phyloP scores from a whole-genome alignment of 2,888 invertebrate genomes.

The Orthosia cruda region DNA sequence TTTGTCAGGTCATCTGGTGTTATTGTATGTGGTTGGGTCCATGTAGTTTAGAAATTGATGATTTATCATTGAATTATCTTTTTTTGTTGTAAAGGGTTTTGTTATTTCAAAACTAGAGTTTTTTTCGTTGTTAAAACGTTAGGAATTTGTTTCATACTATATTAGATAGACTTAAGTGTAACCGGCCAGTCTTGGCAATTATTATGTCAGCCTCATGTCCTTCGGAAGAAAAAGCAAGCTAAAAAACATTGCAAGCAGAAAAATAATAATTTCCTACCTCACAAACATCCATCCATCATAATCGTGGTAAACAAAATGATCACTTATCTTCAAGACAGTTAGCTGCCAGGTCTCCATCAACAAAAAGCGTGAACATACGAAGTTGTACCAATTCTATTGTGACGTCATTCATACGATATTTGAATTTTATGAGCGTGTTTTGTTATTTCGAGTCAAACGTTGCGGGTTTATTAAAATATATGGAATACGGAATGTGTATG shows the following conservation, averaged over 20 bases:
- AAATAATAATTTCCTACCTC: conserved; percentile 24
- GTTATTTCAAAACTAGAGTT: too few species aligned
- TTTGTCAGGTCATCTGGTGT: background rate
- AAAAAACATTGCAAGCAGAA: conserved; percentile 25
- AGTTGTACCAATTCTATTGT: conserved; percentile 33
- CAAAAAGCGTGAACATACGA: conserved; percentile 46
- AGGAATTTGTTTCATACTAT: background rate
- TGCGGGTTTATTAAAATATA: conserved; percentile 57
- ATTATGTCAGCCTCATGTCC: background rate
- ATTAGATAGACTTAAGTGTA: background rate
- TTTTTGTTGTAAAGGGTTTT: too few species aligned
- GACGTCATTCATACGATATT: conserved; percentile 45
- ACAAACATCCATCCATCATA: conserved; percentile 69
- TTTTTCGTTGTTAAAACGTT: too few species aligned
- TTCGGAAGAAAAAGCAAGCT: too few species aligned
- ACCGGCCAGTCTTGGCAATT: background rate
- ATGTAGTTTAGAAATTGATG: background rate
- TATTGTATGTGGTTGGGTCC: background rate
- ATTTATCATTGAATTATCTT: background rate
- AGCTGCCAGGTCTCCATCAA: conserved; percentile 49
- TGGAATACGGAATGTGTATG: conserved; percentile 22
- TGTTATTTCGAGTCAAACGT: conserved; percentile 56
- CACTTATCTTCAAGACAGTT: conserved; percentile 72
- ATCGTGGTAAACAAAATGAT: conserved; percentile 76
- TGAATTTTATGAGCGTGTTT: conserved; percentile 65